phyloP scores from a whole-genome alignment of 2,888 invertebrate species.

The Callimorpha dominula region DNA sequence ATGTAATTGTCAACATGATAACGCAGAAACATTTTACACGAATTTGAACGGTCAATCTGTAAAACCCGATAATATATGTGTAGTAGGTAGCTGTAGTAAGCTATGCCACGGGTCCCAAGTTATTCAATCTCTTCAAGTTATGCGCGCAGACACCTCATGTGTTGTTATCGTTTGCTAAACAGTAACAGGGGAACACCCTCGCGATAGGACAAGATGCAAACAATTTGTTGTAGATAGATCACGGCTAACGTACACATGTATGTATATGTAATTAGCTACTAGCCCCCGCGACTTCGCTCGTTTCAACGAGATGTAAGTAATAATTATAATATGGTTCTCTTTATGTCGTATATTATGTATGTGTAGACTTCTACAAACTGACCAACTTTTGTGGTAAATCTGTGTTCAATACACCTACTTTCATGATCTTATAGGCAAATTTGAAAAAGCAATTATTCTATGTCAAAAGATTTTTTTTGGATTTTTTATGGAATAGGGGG shows the following conservation, averaged over 20 bases:
- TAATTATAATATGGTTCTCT: neutral
- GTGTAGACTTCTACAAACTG: no score
- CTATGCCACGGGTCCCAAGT: no score
- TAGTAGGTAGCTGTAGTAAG: neutral
- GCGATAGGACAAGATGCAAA: constrained; percentile 25
- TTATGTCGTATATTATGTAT: neutral
- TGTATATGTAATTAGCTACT: neutral
- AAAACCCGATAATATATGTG: neutral
- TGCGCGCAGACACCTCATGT: constrained; percentile 24
- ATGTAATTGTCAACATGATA: no score
- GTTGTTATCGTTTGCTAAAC: neutral
- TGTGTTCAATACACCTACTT: no score
- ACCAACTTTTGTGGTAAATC: no score
- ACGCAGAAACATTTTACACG: no score
- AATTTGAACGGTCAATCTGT: neutral
- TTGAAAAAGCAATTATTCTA: no score
- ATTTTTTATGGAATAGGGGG: no score
- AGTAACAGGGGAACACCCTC: neutral
- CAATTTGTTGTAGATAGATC: constrained; percentile 33
- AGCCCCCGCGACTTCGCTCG: neutral
- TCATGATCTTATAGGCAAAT: no score
- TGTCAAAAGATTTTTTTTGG: no score
- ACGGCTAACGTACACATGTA: constrained; percentile 17
- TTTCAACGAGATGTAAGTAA: neutral
- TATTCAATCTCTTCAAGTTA: constrained; percentile 34